Base-by-base conservation (phyloP, 2,113 vertebrate genomes). In the Macrotus californicus region DNA sequence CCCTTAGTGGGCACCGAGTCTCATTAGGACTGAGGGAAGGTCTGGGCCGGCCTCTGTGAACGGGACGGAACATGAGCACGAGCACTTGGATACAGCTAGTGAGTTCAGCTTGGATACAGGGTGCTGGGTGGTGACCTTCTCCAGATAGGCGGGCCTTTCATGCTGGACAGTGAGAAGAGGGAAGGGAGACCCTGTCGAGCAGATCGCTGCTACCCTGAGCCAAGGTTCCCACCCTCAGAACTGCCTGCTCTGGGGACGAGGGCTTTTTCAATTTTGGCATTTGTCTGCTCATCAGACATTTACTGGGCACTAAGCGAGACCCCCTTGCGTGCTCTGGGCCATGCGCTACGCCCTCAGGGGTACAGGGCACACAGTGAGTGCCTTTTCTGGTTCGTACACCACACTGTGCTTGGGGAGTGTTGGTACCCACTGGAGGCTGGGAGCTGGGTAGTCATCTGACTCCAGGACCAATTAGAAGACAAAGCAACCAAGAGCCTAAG, bases 61-160 rank as follows among this genome's bases (percentile, higher is more conserved):
- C 43, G 48, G 39, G 52, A 41, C 2, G 5, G 11, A 0, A 5
- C 11, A 1, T 10, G 13, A 41, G 36, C 41, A 19, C 10, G 13
- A 36, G 36, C 41, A 22, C 15, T 36, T 83, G 5, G 56, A 39
- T 34, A n/a, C 3, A 43, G 66, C 48, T n/a, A 72, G n/a, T 18
- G 8, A 83, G n/a, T n/a, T n/a, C n/a, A n/a, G n/a, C n/a, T n/a
- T n/a, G n/a, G n/a, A n/a, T n/a, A n/a, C n/a, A n/a, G 77, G 77
- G 59, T 18, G 18, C 19, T 26, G 16, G 43, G 39, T 2, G 22
- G 16, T 4, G 46, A 54, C 50, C 52, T 64, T 36, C 4, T 31
- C 41, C 21, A 24, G 34, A 6, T 1, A 10, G 26, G 67, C 77
- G 85, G 39, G 31, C 1, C 2, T 56, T 36, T 46, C 7, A 15